Evolutionary conservation across 2,113 vertebrate genomes (phyloP), one percentile per base, ranked within the genome.

Genomic region (Phalacrocorax pelagicus): DNA sequence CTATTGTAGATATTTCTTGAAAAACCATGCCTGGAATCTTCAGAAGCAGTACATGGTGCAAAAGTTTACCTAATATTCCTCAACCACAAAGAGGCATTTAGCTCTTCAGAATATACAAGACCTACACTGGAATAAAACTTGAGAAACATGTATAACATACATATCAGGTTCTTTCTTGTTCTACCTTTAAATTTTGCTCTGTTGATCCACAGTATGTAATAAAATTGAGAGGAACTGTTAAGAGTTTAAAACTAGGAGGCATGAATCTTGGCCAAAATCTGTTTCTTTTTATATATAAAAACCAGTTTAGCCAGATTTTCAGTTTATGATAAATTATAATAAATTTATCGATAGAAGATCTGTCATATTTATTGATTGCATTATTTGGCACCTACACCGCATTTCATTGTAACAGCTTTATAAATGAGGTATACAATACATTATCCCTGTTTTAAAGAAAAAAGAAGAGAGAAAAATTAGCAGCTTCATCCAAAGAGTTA

Each of bases 91-190:
- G 10, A 40, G 12, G 10, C 34, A 55, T 63, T 62, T 63, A 63
- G 18, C 4, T 80, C 12, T 63, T 55, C 40, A 81, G 15, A 72
- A 23, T 8, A 63, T 42, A n/a, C 23, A 57, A 30, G 12, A 42
- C 5, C 10, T 57, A 49, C 24, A n/a, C n/a, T 34, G 18, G 14
- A 40, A 10, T 42, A 63, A 59, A 86, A 42, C 20, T 15, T 1
- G 1, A 77, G 13, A 20, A 72, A 40, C 12, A 11, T 21, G 6
- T 20, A 24, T 57, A 72, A 65, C 0, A 1, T n/a, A 40, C 8
- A 11, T 72, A 55, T 24, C 1, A 8, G 12, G 29, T 40, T 19
- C 10, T 72, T 47, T 63, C 34, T 46, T 46, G 16, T 61, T 61
- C 32, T 62, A 15, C 29, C 27, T 88, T 62, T 62, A 80, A 34